Base-by-base conservation (phyloP, 2,888 invertebrate genomes). In the Eupeodes luniger region DNA sequence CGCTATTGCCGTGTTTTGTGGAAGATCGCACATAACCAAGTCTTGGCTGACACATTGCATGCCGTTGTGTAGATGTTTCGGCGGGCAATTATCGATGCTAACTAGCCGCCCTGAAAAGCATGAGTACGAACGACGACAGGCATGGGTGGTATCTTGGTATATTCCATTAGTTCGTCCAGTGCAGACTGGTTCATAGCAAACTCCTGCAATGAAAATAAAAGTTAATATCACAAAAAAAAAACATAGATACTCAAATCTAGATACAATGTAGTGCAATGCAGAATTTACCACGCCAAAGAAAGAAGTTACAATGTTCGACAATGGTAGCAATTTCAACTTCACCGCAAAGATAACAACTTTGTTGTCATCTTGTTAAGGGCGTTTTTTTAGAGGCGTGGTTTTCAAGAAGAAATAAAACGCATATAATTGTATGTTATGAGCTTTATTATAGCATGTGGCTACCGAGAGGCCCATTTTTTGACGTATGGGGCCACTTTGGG, bases 151-250 rank as follows among this genome's bases (percentile, higher is more conserved):
- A 91, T 95, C 95, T 36, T 95, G 94, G 91, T 95, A 95, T 59
- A 93, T 92, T 0, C 95, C 95, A 91, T 95, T 95, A 2, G 94
- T 93, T 57, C 95, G 93, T 1, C 95, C 95, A 9, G 94, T 94
- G 91, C 95, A 95, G 57, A 95, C 93, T 14, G 95, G 95, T 90
- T 95, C 95, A 92, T 95, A 95, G 92, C 95, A 95, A 36, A 94
- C 94, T 69, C 95, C 95, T 91, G 62, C 27, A 84, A 61, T 34
- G n/a, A 9, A 75, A 44, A 12, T 0, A 44, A 34, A 59, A 57
- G 49, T 64, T 44, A 57, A 53, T 49, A 19, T 19, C 11, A 51
- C 64, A 47, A 70, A 36, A 19, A 64, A 11, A 16, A 49, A 14
- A 14, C 19, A 19, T 19, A 19, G 19, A 19, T 66, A 19, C 19